Evolutionary conservation across 2,797 vertebrate species (phyloP).

Genomic region (Florisuga fusca): DNA sequence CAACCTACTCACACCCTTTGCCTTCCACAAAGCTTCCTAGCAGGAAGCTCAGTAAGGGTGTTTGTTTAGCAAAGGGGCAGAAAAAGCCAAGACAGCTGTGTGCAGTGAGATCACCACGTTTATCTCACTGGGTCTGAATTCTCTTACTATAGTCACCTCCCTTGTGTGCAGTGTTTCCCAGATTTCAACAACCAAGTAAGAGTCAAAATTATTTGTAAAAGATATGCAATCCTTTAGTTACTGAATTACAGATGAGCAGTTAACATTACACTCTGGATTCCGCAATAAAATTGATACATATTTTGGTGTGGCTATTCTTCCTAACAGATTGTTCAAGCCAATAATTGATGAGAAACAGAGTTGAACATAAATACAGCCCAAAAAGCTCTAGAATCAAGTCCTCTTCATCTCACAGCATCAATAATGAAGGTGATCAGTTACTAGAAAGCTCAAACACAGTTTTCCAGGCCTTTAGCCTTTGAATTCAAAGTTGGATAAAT

Average conservation of each 20-base stretch:
- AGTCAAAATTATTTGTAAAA: not conserved
- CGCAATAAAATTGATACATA: not conserved
- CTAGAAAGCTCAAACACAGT: not conserved
- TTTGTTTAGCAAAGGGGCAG: conserved; percentile 8
- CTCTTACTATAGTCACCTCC: conserved; percentile 42
- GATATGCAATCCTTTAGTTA: not conserved
- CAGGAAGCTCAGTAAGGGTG: not conserved
- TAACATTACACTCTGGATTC: not conserved
- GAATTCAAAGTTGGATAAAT: not conserved
- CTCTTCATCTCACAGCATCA: not conserved
- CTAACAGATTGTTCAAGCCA: not conserved
- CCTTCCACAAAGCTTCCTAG: not conserved
- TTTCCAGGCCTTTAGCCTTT: not conserved
- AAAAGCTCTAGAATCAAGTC: not conserved
- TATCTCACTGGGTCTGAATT: conserved; percentile 58
- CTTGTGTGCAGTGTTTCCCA: conserved; percentile 29
- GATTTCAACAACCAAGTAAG: conserved; percentile 9
- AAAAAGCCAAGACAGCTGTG: conserved; percentile 60
- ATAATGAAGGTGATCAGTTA: not conserved
- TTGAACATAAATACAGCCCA: not conserved
- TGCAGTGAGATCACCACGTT: conserved; percentile 66
- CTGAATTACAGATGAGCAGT: not conserved
- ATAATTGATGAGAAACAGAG: not conserved
- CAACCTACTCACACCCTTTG: not conserved
- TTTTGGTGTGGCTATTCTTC: not conserved